Evolutionary conservation across 2,797 vertebrate species (phyloP), one percentile per base, ranked within the genome.

Genomic region (Aotus griseimembra): DNA sequence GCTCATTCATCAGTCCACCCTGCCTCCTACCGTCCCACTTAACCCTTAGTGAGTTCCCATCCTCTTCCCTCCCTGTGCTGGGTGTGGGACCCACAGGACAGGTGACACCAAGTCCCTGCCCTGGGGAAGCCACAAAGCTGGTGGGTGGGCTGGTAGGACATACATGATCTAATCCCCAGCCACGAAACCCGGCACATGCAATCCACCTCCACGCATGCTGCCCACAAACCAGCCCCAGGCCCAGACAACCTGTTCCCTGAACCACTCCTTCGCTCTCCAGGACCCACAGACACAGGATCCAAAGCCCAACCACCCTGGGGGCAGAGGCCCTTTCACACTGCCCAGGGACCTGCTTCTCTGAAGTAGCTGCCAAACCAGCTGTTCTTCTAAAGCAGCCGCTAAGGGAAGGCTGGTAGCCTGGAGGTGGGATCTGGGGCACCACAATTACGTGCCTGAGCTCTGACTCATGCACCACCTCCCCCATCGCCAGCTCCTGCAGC

Each of bases 371-470:
- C 92, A 92, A 96, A 75, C 72, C 97, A 97, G 97, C 95, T 94
- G 90, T 79, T 96, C 94, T 72, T 96, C 57, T 80, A 33, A 96
- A 76, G 93, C 93, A 92, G 87, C 91, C 4, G 3, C 73, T 9
- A n/a, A 94, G 88, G 84, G 77, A 82, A 92, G 93, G 77, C 73
- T 0, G 0, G 83, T 48, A 89, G 94, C 87, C 92, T 2, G 88
- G 94, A 96, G 95, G 96, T 33, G 4, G 97, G 88, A 97, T 84
- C 96, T 88, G 58, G 86, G 85, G 92, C 96, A 92, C 81, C 0
- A 8, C 92, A 96, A 96, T 97, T 96, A 96, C 50, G 73, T 57
- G 88, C 93, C 93, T 94, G 79, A 85, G 72, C 93, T 96, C 96
- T 97, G 97, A 98, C 87, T 98, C 97, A 97, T 7, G 48, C 20